Evolutionary conservation across 2,113 vertebrate genomes (phyloP).

Genomic region (Nannospalax galili): DNA sequence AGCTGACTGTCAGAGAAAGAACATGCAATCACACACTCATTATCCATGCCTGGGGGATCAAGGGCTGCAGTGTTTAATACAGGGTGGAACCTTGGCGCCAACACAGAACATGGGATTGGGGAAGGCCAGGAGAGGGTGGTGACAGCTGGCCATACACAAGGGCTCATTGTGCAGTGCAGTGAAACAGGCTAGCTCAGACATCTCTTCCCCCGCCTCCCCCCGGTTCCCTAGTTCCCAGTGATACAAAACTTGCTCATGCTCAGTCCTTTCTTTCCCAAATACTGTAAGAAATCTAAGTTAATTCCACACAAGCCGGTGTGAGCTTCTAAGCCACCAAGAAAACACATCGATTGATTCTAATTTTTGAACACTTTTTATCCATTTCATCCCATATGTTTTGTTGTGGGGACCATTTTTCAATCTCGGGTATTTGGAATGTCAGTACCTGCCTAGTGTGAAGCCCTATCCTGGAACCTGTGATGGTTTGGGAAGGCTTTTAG

Average conservation of each 20-base stretch:
- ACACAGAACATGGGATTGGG: neutral
- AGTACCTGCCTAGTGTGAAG: neutral
- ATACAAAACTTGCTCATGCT: too few species aligned
- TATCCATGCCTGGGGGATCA: neutral
- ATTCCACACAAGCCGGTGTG: neutral
- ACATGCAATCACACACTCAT: fast-evolving
- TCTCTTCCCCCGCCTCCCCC: fast-evolving
- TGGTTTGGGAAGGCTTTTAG: neutral
- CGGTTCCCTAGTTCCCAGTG: neutral
- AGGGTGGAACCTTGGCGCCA: neutral
- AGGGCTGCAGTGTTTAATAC: neutral
- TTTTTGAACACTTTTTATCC: neutral
- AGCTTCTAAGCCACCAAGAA: neutral
- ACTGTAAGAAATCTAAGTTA: neutral
- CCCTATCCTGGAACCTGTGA: too few species aligned
- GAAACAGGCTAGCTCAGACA: neutral
- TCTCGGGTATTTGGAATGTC: neutral
- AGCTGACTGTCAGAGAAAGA: neutral
- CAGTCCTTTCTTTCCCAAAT: neutral
- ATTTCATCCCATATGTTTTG: neutral
- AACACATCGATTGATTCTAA: neutral
- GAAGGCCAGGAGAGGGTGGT: fast-evolving
- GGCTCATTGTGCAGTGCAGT: neutral
- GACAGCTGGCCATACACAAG: neutral
- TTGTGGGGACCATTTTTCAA: neutral